These are phyloP conservation scores for Morinoia aosen DNA, from an alignment of 2,888 invertebrate genomes.

Conservation along the genomic window DNA sequence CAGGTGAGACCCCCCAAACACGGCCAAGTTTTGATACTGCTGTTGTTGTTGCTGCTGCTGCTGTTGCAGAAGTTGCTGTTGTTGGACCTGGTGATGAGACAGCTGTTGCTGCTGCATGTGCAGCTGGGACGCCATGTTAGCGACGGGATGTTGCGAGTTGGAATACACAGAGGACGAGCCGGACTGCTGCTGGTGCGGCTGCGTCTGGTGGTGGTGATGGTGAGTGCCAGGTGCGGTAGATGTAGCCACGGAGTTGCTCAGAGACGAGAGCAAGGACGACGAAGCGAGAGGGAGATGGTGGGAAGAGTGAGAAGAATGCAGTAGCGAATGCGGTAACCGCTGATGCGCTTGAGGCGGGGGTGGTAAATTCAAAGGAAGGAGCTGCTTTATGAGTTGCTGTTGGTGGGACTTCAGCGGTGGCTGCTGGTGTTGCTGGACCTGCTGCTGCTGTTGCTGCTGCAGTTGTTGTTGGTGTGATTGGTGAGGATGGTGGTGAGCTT, in stretches of 20 bases:
- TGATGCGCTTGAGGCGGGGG: conserved; percentile 38
- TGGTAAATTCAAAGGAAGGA: neutral
- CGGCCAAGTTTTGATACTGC: conserved; percentile 40
- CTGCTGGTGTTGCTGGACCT: neutral
- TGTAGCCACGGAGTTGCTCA: neutral
- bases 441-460: neutral
- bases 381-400: conserved; percentile 19
- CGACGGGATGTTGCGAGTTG: neutral
- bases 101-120: conserved; percentile 45
- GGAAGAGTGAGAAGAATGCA: neutral
- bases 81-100: conserved; percentile 25
- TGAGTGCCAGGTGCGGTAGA: neutral
- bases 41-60: conserved; percentile 25
- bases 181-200: conserved; percentile 10
- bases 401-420: neutral
- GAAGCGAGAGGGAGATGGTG: conserved; percentile 17
- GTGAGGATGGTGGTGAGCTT: neutral
- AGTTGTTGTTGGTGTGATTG: neutral
- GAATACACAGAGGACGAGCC: neutral
- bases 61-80: conserved; percentile 3
- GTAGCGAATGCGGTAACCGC: conserved; percentile 19
- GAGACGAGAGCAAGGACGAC: neutral
- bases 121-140: conserved; percentile 14
- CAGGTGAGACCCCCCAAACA: neutral
- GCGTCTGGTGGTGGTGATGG: neutral